phyloP scores from a whole-genome alignment of 2,888 invertebrate genomes.

The Cancer borealis region DNA sequence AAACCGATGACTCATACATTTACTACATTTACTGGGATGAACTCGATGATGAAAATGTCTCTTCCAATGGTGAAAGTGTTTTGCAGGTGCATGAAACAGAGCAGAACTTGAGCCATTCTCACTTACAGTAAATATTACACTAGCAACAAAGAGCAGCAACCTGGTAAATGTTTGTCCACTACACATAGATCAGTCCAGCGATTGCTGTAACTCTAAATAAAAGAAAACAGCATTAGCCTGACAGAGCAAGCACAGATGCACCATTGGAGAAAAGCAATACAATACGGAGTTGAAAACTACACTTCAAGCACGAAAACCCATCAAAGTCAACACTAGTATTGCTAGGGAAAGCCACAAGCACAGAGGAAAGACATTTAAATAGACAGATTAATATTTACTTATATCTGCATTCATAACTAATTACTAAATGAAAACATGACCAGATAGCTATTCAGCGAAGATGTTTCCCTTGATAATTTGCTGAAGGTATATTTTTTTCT shows the following conservation, averaged over 20 bases:
- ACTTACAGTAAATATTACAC: slow-evolving; percentile 30
- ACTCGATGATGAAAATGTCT: background rate
- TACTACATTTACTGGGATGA: background rate
- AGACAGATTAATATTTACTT: background rate
- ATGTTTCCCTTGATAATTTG: background rate
- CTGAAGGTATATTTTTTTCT: background rate
- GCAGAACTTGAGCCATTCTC: slow-evolving; percentile 28
- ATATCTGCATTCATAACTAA: background rate
- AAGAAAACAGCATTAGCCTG: background rate
- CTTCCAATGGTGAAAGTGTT: background rate
- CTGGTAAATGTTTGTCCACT: background rate
- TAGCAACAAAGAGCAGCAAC: slow-evolving; percentile 21
- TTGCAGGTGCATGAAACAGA: slow-evolving; percentile 29
- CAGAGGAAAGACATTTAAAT: background rate
- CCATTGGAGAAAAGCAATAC: background rate
- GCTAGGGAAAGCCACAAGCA: background rate
- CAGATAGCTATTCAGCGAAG: background rate
- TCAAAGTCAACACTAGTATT: background rate
- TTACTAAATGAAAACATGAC: background rate
- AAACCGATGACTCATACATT: slow-evolving; percentile 3
- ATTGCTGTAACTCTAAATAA: background rate
- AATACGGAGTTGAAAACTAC: background rate
- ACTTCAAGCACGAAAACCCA: background rate
- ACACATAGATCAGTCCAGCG: background rate
- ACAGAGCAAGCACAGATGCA: background rate